Percentiles rank a stretch among this genome's conserved stretches.
Conservation (phyloP, 1,140 invertebrate species). For the Lordiphosa clarofinis region DNA sequence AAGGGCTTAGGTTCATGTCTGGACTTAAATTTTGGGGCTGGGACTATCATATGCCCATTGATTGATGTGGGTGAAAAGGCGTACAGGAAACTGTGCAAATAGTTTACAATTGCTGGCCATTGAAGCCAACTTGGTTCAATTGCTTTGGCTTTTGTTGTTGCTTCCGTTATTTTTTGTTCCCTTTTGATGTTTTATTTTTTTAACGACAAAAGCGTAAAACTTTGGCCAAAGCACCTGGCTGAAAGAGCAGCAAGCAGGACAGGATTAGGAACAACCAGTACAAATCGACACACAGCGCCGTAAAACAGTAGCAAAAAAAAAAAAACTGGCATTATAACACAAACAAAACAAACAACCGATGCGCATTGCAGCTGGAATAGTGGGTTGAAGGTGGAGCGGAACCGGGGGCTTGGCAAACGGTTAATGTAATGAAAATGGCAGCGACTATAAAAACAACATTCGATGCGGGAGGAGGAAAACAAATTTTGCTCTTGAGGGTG, state of each 20-base stretch:
- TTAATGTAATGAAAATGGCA: slow-evolving; percentile 75
- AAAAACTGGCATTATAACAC: slow-evolving; percentile 46
- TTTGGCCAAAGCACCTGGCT: slow-evolving; percentile 31
- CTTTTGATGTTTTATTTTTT: slow-evolving; percentile 21
- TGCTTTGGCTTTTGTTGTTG: slow-evolving; percentile 34
- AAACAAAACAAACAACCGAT: slow-evolving; percentile 30
- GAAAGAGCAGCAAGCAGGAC: slow-evolving; percentile 11
- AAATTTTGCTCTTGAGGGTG: slow-evolving; percentile 1
- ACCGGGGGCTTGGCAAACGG: slow-evolving; percentile 40
- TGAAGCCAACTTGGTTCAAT: slow-evolving; percentile 41
- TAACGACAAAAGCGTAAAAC: slow-evolving; percentile 50
- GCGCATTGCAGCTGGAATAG: slow-evolving; percentile 19
- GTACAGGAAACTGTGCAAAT: slow-evolving; percentile 27
- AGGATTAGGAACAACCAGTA: slow-evolving; percentile 39
- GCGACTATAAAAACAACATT: slow-evolving; percentile 63
- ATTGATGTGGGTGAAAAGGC: slow-evolving; percentile 40
- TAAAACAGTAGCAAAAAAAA: slow-evolving; percentile 47
- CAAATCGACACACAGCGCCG: slow-evolving; percentile 51
- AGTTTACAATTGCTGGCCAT: slow-evolving; percentile 54
- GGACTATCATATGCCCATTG: slow-evolving; percentile 60
- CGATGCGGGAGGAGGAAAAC: slow-evolving; percentile 27
- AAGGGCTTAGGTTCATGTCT: slow-evolving; percentile 30
- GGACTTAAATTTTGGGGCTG: slow-evolving; percentile 24
- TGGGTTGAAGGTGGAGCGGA: not conserved
- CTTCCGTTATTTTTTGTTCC: slow-evolving; percentile 18